These are phyloP conservation scores for Asobara japonica DNA, from an alignment of 1,140 invertebrate genomes.

Conservation along the genomic window DNA sequence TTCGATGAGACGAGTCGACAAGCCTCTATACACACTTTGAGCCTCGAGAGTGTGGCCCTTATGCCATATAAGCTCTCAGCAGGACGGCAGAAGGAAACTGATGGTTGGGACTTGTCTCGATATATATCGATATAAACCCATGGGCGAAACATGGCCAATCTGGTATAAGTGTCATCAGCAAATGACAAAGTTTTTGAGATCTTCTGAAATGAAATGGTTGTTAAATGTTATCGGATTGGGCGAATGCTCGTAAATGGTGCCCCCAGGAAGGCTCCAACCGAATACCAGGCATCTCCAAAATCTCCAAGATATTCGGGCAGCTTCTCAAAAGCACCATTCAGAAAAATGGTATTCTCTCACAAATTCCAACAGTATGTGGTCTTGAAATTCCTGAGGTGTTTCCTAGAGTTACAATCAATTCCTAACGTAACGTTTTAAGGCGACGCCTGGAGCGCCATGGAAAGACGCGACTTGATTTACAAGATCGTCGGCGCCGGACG, in stretches of 20 bases:
- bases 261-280: no score
- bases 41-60: slow-evolving; percentile 29
- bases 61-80: slow-evolving; percentile 38
- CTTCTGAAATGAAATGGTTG: background rate
- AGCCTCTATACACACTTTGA: slow-evolving; percentile 19
- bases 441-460: slow-evolving; percentile 31
- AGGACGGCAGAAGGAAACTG: slow-evolving; percentile 38
- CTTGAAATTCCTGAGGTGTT: no score
- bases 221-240: background rate
- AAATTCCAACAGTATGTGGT: no score
- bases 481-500: slow-evolving; percentile 32
- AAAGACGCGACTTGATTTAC: slow-evolving; percentile 37
- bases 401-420: no score
- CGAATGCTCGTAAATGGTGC: no score
- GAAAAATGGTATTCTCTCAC: no score
- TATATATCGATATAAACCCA: slow-evolving; percentile 35
- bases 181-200: background rate
- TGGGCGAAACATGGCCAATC: background rate
- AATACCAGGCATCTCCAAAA: no score
- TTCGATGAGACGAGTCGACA: background rate
- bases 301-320: no score
- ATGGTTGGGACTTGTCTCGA: slow-evolving; percentile 28
- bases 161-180: slow-evolving; percentile 23
- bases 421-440: slow-evolving; percentile 13
- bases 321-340: no score